Evolutionary conservation across 1,140 invertebrate genomes (phyloP).

Genomic region (Neodiprion fabricii): DNA sequence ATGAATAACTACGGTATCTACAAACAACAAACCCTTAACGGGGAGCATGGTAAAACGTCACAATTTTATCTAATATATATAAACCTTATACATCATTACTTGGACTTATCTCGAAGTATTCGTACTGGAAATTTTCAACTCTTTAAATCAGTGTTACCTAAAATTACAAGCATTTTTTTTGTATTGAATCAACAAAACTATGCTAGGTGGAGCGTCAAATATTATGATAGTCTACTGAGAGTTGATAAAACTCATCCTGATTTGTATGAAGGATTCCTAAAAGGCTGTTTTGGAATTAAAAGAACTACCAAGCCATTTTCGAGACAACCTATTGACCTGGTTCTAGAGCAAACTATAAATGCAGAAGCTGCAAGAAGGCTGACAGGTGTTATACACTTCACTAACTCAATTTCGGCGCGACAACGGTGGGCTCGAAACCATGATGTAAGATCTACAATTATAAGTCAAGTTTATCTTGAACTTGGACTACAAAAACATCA

Average conservation of each 20-base stretch:
- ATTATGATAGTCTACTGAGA: constrained; percentile 30
- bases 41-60: constrained; percentile 17
- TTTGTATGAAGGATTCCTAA: constrained; percentile 18
- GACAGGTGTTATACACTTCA: constrained; percentile 29
- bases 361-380: constrained; percentile 38
- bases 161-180: constrained; percentile 32
- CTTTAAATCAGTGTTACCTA: constrained; percentile 24
- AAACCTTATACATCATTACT: constrained; percentile 39
- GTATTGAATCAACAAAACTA: constrained; percentile 12
- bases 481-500: background rate
- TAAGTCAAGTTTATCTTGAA: background rate
- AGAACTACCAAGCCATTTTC: constrained; percentile 34
- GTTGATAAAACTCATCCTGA: constrained; percentile 26
- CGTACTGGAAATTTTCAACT: constrained; percentile 39
- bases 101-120: constrained; percentile 35
- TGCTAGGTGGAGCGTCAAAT: constrained; percentile 34
- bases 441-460: constrained; percentile 18
- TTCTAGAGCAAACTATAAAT: constrained; percentile 40
- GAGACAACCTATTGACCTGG: constrained; percentile 31
- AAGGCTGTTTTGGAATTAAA: constrained; percentile 33
- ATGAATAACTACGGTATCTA: constrained; percentile 30
- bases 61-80: constrained; percentile 47
- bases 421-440: constrained; percentile 26
- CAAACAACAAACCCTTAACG: constrained; percentile 20
- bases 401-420: constrained; percentile 31